Evolutionary conservation across 2,797 vertebrate genomes (phyloP).

Genomic region (Urocyon cinereoargenteus): DNA sequence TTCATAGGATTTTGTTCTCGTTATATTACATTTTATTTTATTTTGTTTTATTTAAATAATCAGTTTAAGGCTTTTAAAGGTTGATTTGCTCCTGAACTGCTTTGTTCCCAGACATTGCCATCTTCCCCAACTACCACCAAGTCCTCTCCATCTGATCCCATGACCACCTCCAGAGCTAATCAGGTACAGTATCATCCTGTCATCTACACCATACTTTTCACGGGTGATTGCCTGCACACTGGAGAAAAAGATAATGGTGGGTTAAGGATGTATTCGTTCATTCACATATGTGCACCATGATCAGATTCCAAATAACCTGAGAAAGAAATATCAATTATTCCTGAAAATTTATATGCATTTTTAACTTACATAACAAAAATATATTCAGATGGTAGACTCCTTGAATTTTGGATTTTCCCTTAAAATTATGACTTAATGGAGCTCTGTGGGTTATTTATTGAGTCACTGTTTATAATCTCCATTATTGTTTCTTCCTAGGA

Average conservation of each 20-base stretch:
- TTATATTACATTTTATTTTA: slow-evolving; percentile 89
- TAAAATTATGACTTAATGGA: slow-evolving; percentile 42
- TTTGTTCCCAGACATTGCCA: slow-evolving; percentile 96
- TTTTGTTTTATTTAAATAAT: slow-evolving; percentile 89
- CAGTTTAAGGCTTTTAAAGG: slow-evolving; percentile 92
- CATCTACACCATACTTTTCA: slow-evolving; percentile 93
- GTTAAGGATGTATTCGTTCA: slow-evolving; percentile 91
- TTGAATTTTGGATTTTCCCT: slow-evolving; percentile 46
- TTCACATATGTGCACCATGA: slow-evolving; percentile 89
- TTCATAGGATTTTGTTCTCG: slow-evolving; percentile 89
- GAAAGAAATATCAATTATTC: slow-evolving; percentile 40
- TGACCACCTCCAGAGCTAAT: slow-evolving; percentile 95
- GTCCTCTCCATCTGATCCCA: slow-evolving; percentile 95
- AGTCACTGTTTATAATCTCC: slow-evolving; percentile 62
- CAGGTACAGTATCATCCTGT: slow-evolving; percentile 94
- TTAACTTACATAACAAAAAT: slow-evolving; percentile 81
- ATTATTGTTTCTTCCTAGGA: slow-evolving; percentile 39
- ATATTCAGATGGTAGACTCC: slow-evolving; percentile 27
- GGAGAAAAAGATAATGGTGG: slow-evolving; percentile 90
- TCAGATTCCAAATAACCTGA: slow-evolving; percentile 77
- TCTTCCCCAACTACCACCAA: slow-evolving; percentile 95
- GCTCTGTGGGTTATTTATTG: slow-evolving; percentile 23
- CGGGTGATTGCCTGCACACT: slow-evolving; percentile 89
- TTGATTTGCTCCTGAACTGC: slow-evolving; percentile 95
- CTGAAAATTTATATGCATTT: slow-evolving; percentile 62